Evolutionary conservation across 2,113 vertebrate species (phyloP).

Genomic region (Clarias gariepinus): DNA sequence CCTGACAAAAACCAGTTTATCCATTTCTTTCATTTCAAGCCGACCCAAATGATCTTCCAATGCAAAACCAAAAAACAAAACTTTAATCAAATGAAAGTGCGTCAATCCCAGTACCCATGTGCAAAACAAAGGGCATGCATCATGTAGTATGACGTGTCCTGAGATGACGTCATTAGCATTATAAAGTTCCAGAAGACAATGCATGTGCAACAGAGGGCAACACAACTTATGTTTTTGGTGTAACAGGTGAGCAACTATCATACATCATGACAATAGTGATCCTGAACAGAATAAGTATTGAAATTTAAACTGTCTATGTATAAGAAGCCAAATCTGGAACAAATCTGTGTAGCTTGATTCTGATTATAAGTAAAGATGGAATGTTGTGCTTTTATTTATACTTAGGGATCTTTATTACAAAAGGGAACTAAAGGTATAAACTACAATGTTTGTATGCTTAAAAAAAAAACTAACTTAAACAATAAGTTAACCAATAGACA

Average conservation of each 20-base stretch:
- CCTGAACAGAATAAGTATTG: not conserved
- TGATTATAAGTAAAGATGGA: not conserved
- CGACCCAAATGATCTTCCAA: not conserved
- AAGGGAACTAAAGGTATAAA: not conserved
- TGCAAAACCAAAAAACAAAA: slow-evolving; percentile 14
- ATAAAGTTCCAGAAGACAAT: not conserved
- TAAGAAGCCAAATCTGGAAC: not conserved
- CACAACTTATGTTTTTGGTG: not conserved
- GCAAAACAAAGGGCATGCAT: not conserved
- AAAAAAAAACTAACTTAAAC: not conserved
- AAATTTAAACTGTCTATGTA: too few species aligned
- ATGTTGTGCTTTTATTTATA: not conserved
- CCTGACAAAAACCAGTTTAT: not conserved
- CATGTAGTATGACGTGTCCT: not conserved
- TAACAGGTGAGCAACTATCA: not conserved
- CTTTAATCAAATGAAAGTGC: not conserved
- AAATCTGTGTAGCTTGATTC: not conserved
- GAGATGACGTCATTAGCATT: not conserved
- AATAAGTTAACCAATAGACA: not conserved
- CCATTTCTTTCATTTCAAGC: not conserved
- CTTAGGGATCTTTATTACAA: not conserved
- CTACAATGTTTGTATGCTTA: too few species aligned
- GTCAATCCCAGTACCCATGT: not conserved
- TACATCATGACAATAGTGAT: not conserved
- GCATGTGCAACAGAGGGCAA: not conserved